A percentile compares a stretch with the other conserved stretches of the same genome.
Evolutionary conservation across 2,113 vertebrate species (phyloP).

Genomic region (Cavia aperea): DNA sequence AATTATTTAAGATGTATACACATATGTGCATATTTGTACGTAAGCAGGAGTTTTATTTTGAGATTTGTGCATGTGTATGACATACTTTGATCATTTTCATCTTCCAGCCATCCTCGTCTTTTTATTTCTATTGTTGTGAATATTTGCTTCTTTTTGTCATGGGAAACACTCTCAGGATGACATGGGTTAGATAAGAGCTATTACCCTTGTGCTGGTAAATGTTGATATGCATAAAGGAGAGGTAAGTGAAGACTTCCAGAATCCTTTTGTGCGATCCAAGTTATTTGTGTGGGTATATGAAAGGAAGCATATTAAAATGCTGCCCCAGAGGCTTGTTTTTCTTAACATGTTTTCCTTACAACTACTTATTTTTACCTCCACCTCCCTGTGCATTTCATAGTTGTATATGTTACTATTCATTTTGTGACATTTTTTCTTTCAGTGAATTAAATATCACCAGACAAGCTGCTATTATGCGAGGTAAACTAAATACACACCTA

Average conservation of each 20-base stretch:
- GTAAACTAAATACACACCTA: constrained; percentile 32
- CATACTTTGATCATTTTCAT: not conserved
- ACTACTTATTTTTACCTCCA: not conserved
- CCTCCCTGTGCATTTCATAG: not conserved
- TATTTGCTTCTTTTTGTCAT: not conserved
- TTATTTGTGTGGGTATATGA: not conserved
- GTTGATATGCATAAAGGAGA: not conserved
- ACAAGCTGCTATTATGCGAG: constrained; percentile 23
- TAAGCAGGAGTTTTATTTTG: not conserved
- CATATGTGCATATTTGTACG: not conserved
- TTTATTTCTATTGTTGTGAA: not conserved
- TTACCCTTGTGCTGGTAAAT: accelerated
- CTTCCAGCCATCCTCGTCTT: not conserved
- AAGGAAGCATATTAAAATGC: not conserved
- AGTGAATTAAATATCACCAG: constrained; percentile 38
- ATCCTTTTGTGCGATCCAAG: not conserved
- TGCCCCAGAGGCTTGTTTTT: not conserved
- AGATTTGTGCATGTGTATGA: not conserved
- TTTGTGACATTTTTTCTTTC: constrained; percentile 5
- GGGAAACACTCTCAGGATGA: not conserved
- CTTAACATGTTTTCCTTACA: not conserved
- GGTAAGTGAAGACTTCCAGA: not conserved
- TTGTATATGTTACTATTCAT: not conserved
- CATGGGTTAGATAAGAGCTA: not conserved
- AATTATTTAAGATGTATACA: not conserved